phyloP scores from a whole-genome alignment of 30 jellyfish, hydroid and myxozoan species.

The Cassiopea andromeda region DNA sequence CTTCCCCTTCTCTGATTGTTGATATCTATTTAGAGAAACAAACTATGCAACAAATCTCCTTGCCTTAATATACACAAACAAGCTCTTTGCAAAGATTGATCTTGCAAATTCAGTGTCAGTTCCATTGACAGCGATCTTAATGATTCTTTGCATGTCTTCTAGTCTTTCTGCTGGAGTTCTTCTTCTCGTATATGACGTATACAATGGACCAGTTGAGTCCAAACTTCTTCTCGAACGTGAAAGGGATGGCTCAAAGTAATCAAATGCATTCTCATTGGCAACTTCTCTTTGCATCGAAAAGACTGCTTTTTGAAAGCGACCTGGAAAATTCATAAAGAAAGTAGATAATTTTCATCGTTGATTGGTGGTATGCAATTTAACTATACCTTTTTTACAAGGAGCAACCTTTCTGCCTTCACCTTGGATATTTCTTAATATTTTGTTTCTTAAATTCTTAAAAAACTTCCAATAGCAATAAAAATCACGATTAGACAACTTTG shows the following conservation, averaged over 20 bases:
- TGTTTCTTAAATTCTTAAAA: too few relatives aligned
- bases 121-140: conserved; percentile 69
- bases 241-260: neutral
- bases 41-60: neutral
- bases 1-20: too few relatives aligned
- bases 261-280: conserved; percentile 47
- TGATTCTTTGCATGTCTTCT: conserved; percentile 55
- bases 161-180: conserved; percentile 29
- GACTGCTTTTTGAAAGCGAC: conserved; percentile 30
- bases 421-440: too few relatives aligned
- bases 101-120: conserved; percentile 85
- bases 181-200: neutral
- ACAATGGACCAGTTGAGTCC: neutral
- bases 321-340: neutral
- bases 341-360: neutral
- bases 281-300: conserved; percentile 51
- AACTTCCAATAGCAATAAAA: too few relatives aligned
- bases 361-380: too few relatives aligned
- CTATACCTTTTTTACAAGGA: too few relatives aligned
- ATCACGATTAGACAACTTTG: too few relatives aligned
- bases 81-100: conserved; percentile 70
- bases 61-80: conserved; percentile 75
- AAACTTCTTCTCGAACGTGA: neutral
- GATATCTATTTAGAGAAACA: too few relatives aligned
- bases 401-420: too few relatives aligned